phyloP scores from a whole-genome alignment of 2,797 vertebrate genomes.

The Enteromius argenteus region DNA sequence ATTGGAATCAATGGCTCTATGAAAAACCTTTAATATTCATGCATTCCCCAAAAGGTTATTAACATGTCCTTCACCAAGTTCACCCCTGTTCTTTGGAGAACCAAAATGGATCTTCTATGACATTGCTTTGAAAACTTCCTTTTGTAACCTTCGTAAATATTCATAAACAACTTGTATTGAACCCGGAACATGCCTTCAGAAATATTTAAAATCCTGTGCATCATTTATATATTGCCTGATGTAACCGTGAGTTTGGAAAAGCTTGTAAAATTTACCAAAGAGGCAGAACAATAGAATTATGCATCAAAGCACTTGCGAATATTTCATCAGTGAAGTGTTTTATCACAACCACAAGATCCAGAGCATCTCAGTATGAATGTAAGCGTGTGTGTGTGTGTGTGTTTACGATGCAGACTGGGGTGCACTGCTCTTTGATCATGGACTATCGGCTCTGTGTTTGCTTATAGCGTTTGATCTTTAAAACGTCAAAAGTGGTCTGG shows the following conservation, averaged over 20 bases:
- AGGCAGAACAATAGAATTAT: constrained; percentile 17
- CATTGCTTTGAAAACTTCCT: not conserved
- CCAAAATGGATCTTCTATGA: not conserved
- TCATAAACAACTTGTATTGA: not conserved
- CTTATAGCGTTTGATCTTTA: constrained; percentile 48
- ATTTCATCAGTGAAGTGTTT: constrained; percentile 30
- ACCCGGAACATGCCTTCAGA: not conserved
- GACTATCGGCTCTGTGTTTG: constrained; percentile 37
- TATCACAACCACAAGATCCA: constrained; percentile 21
- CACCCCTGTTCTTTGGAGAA: not conserved
- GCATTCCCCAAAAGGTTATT: not conserved
- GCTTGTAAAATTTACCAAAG: constrained; percentile 7
- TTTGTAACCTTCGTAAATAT: not conserved
- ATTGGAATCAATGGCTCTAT: not conserved
- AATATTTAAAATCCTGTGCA: not conserved
- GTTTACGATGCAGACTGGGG: constrained; percentile 30
- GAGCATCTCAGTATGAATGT: not conserved
- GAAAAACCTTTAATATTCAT: not conserved
- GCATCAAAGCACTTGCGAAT: constrained; percentile 26
- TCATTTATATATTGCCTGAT: not conserved
- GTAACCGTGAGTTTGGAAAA: not conserved
- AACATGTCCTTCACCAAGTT: not conserved
- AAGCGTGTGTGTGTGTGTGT: not conserved
- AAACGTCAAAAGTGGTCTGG: constrained; percentile 34
- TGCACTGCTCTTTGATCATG: constrained; percentile 41